These are phyloP conservation scores for Drosophila algonquin DNA, from an alignment of 2,888 invertebrate species.

Conservation along the genomic window DNA sequence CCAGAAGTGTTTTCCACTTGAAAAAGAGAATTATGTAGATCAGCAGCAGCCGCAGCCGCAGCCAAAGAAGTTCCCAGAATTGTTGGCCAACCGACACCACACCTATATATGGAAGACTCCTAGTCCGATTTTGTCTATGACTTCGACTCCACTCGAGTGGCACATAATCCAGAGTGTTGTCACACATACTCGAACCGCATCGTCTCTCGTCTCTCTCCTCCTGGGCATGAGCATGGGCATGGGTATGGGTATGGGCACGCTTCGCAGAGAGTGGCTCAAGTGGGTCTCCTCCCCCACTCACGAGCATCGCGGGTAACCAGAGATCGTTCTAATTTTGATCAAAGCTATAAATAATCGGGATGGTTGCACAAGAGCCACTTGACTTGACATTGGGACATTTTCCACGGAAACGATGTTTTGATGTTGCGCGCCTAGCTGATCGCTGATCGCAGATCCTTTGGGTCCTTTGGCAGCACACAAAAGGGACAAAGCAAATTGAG, in stretches of 20 bases:
- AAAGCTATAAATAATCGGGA: constrained; percentile 72
- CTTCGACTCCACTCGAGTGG: not conserved
- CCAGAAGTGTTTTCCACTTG: constrained; percentile 21
- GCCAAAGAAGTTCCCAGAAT: constrained; percentile 52
- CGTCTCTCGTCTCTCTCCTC: not conserved
- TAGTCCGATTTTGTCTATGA: too few relatives aligned
- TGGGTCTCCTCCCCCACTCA: constrained; percentile 7
- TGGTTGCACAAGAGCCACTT: constrained; percentile 40
- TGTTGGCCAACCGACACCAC: constrained; percentile 61
- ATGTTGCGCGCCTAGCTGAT: constrained; percentile 36
- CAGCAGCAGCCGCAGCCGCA: constrained; percentile 1
- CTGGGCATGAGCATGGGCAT: constrained; percentile 37
- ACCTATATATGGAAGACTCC: constrained; percentile 1
- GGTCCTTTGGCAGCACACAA: not conserved
- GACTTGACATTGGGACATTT: constrained; percentile 66
- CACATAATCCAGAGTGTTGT: constrained; percentile 41
- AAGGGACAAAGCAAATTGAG: constrained; percentile 57
- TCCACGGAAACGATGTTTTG: constrained; percentile 69
- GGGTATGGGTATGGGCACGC: constrained; percentile 38
- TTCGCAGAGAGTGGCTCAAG: constrained; percentile 13
- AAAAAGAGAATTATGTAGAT: constrained; percentile 10
- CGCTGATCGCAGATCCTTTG: constrained; percentile 9
- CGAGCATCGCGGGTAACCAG: constrained; percentile 33
- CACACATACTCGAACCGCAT: constrained; percentile 41
- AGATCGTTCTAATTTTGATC: constrained; percentile 68